Conservation (phyloP, 2,888 invertebrate genomes). For the Eubasilissa splendida region DNA sequence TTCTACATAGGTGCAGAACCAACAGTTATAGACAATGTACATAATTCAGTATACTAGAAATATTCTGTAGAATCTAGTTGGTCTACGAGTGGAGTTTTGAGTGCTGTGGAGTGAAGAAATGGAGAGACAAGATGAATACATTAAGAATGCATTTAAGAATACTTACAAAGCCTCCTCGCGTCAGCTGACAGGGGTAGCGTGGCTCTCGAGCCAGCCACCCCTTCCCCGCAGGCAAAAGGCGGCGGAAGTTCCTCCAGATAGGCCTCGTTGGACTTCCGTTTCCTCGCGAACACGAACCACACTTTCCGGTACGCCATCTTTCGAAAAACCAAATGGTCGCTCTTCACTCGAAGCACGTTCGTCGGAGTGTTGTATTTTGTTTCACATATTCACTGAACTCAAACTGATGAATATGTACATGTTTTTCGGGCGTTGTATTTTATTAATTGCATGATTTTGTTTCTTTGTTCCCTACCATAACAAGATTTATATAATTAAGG, state of each 20-base stretch:
- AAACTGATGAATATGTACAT: neutral
- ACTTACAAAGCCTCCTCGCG: constrained; percentile 58
- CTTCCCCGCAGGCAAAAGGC: constrained; percentile 43
- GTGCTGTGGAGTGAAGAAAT: neutral
- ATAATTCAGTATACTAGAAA: neutral
- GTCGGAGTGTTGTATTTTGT: neutral
- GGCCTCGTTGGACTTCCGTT: constrained; percentile 51
- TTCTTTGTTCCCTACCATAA: too few species aligned
- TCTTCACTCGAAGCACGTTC: neutral
- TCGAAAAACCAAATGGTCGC: neutral
- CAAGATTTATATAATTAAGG: too few species aligned
- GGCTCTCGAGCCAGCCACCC: constrained; percentile 51
- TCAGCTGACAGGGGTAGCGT: constrained; percentile 56
- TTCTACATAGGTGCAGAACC: too few species aligned
- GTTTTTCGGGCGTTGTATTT: too few species aligned
- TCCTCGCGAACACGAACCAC: constrained; percentile 54
- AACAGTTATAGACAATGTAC: too few species aligned
- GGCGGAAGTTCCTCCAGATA: constrained; percentile 50
- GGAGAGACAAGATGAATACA: too few species aligned
- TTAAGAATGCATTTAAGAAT: neutral
- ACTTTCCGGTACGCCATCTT: constrained; percentile 57
- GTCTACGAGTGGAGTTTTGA: neutral
- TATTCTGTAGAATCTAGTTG: neutral
- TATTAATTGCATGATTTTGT: too few species aligned
- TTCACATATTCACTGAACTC: neutral